Evolutionary conservation across 2,797 vertebrate species (phyloP).

Genomic region (Urocyon cinereoargenteus): DNA sequence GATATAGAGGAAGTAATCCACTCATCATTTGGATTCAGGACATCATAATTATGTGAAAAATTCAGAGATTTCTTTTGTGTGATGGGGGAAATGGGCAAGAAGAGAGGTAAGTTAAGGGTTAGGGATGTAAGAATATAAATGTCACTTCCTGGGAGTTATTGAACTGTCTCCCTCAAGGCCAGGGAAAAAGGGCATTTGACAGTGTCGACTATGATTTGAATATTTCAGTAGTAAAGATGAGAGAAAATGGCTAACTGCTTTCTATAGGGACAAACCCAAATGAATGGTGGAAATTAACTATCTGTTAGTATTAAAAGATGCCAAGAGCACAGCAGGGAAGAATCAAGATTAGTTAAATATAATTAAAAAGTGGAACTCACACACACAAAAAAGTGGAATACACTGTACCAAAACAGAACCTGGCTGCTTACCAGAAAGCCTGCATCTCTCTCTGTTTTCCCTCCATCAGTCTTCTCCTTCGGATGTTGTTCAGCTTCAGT

Average conservation of each 20-base stretch:
- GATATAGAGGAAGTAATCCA: neutral
- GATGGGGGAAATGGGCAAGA: neutral
- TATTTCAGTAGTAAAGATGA: neutral
- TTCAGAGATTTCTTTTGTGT: neutral
- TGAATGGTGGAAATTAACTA: neutral
- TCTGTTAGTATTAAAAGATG: constrained; percentile 42
- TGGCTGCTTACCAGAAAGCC: neutral
- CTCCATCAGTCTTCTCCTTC: neutral
- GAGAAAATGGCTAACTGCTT: neutral
- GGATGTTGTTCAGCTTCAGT: neutral
- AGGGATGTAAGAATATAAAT: neutral
- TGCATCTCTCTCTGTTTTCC: neutral
- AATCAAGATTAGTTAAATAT: constrained; percentile 48
- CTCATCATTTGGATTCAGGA: neutral
- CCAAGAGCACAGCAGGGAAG: constrained; percentile 44
- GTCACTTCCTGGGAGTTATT: neutral
- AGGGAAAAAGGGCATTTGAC: neutral
- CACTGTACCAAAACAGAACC: constrained; percentile 13
- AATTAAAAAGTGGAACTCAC: constrained; percentile 1
- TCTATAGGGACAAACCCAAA: constrained; percentile 16
- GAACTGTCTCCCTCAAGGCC: neutral
- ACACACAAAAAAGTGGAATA: neutral
- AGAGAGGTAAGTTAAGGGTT: neutral
- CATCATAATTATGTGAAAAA: neutral
- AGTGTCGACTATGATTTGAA: neutral